These are phyloP conservation scores for Nyctalus aviator DNA, from an alignment of 2,797 vertebrate species.

Conservation along the genomic window DNA sequence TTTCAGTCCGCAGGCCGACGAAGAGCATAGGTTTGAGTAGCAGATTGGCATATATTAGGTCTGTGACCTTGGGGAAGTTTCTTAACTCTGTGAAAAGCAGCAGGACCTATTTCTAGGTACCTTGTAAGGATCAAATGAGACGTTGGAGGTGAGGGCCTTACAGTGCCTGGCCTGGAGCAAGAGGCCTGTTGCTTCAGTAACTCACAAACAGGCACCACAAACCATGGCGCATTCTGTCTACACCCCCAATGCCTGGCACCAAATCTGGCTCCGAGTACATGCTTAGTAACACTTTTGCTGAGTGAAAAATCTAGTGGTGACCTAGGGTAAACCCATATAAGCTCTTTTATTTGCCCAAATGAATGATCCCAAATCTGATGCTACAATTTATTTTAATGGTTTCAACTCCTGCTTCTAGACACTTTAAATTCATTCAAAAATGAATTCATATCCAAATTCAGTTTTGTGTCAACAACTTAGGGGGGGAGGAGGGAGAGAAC, in stretches of 20 bases:
- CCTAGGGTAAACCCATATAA: background rate
- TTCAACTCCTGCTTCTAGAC: conserved; percentile 7
- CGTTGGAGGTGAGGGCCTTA: background rate
- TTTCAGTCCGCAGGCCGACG: no score
- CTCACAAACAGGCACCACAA: background rate
- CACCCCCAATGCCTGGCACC: background rate
- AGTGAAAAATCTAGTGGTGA: background rate
- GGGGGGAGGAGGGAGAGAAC: background rate
- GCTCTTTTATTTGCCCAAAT: background rate
- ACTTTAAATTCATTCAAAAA: conserved; percentile 39
- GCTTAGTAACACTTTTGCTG: background rate
- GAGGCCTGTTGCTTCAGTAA: background rate
- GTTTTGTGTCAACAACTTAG: background rate
- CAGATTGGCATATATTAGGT: background rate
- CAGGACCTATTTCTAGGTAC: background rate
- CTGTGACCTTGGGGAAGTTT: background rate
- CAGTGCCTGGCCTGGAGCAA: background rate
- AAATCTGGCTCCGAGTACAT: background rate
- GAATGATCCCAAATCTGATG: background rate
- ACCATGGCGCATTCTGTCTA: background rate
- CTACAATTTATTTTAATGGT: background rate
- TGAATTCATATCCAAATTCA: background rate
- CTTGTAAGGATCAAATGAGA: background rate
- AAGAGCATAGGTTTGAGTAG: background rate
- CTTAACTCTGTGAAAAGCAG: background rate